These are phyloP conservation scores for Sphinx pinastri DNA, from an alignment of 2,888 invertebrate species.

Conservation along the genomic window DNA sequence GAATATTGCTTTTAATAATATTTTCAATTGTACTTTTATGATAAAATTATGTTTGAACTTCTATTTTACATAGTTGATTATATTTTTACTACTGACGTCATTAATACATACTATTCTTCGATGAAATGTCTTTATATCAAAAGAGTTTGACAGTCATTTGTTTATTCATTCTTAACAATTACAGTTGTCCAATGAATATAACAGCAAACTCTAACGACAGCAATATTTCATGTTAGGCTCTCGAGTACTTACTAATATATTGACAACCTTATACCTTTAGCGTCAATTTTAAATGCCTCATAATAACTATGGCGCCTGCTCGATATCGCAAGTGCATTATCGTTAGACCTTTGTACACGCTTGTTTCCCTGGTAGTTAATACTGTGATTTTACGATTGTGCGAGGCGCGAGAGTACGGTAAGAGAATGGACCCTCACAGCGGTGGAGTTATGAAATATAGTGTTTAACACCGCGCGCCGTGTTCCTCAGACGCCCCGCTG, in stretches of 20 bases:
- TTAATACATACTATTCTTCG: no score
- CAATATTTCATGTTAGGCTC: neutral
- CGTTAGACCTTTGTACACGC: slow-evolving; percentile 40
- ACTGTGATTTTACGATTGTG: slow-evolving; percentile 66
- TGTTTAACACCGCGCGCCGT: slow-evolving; percentile 78
- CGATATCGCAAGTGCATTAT: slow-evolving; percentile 23
- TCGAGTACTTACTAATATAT: slow-evolving; percentile 16
- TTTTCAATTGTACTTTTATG: neutral
- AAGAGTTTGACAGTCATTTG: neutral
- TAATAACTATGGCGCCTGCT: neutral
- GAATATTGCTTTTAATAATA: neutral
- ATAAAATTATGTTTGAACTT: neutral
- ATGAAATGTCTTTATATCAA: neutral
- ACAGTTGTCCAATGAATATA: neutral
- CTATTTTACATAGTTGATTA: no score
- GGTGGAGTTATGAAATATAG: slow-evolving; percentile 75
- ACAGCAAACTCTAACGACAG: neutral
- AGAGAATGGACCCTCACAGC: slow-evolving; percentile 68
- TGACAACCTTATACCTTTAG: neutral
- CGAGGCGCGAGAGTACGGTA: slow-evolving; percentile 58
- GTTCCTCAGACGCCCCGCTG: slow-evolving; percentile 65
- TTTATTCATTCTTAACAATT: neutral
- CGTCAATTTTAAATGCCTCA: neutral
- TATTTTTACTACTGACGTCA: no score
- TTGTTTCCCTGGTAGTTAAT: slow-evolving; percentile 53